Percentiles rank a stretch among this genome's conserved stretches.
Conservation (phyloP, 2,888 invertebrate genomes). For the Acleris laterana region DNA sequence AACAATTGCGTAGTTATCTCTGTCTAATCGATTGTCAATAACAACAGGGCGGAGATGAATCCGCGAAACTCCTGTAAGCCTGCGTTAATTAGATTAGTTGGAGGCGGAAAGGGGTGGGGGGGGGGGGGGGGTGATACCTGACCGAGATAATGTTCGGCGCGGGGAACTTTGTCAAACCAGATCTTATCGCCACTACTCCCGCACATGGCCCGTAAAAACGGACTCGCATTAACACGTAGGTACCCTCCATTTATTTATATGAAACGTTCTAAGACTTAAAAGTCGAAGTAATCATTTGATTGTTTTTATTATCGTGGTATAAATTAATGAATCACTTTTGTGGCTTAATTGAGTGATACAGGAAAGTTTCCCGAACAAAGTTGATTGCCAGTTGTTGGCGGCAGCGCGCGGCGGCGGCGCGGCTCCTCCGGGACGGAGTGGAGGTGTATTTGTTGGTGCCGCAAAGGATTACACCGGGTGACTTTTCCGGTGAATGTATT, state of each 20-base stretch:
- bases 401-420: conserved; percentile 18
- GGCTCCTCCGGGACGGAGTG: conserved; percentile 19
- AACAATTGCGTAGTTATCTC: conserved; percentile 25
- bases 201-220: conserved; percentile 22
- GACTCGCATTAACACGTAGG: conserved; percentile 10
- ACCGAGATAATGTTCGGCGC: conserved; percentile 55
- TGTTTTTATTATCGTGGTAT: too few relatives aligned
- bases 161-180: conserved; percentile 53
- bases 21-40: conserved; percentile 44
- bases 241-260: conserved; percentile 11
- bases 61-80: conserved; percentile 50
- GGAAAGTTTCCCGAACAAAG: conserved; percentile 24
- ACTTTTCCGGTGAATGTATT: conserved; percentile 27
- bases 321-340: conserved; percentile 8
- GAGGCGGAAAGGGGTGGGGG: conserved; percentile 51
- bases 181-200: conserved; percentile 22
- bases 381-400: conserved; percentile 31
- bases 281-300: too few relatives aligned
- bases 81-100: conserved; percentile 70
- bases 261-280: too few relatives aligned
- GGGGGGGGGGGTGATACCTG: conserved; percentile 56
- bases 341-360: conserved; percentile 34
- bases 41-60: conserved; percentile 46
- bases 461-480: conserved; percentile 31
- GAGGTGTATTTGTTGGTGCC: conserved; percentile 21